phyloP scores from a whole-genome alignment of 2,113 vertebrate species.

The Bubo scandiacus region DNA sequence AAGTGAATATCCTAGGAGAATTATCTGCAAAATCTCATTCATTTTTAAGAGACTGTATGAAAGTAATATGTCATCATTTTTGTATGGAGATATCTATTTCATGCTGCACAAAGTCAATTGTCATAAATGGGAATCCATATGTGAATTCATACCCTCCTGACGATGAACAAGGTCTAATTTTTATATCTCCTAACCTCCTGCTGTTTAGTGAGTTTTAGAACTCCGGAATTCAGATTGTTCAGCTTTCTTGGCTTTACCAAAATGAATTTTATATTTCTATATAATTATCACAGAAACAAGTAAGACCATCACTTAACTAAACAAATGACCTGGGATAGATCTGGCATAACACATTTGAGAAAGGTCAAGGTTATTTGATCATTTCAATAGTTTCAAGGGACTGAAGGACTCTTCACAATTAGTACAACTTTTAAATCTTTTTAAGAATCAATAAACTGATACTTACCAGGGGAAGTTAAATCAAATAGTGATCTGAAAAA shows the following conservation, averaged over 20 bases:
- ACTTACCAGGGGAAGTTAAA: neutral
- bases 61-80: constrained; percentile 7
- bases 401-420: neutral
- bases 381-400: neutral
- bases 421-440: neutral
- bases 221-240: neutral
- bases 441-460: neutral
- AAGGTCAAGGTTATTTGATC: neutral
- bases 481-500: neutral
- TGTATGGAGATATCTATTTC: neutral
- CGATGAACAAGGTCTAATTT: neutral
- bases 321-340: neutral
- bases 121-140: neutral
- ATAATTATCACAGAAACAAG: neutral
- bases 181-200: neutral
- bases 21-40: neutral
- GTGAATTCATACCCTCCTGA: neutral
- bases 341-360: neutral
- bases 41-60: constrained; percentile 2
- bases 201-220: neutral
- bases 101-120: neutral
- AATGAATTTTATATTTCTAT: neutral
- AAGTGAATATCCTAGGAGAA: neutral
- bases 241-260: neutral
- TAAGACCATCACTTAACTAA: neutral